Percentiles rank a stretch among this genome's conserved stretches.
phyloP scores from a whole-genome alignment of 2,113 vertebrate species.

The Takifugu flavidus region DNA sequence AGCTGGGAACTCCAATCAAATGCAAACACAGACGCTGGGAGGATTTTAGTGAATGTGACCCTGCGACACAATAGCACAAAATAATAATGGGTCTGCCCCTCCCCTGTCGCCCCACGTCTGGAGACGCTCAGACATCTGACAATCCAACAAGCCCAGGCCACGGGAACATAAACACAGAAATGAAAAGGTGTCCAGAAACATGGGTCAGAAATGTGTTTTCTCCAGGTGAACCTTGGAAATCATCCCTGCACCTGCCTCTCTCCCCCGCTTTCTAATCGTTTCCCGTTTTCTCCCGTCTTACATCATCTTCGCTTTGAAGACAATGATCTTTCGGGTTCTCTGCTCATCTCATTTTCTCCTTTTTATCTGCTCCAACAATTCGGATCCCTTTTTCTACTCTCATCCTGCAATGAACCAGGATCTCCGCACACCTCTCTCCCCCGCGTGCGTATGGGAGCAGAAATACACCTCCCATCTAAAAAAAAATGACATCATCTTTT shows the following conservation, averaged over 20 bases:
- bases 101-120: background rate
- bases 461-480: constrained; percentile 38
- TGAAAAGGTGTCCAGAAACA: no score
- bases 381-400: constrained; percentile 8
- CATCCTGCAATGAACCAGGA: constrained; percentile 33
- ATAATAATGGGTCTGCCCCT: constrained; percentile 12
- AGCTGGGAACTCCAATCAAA: constrained; percentile 33
- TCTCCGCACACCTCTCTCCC: constrained; percentile 50
- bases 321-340: background rate
- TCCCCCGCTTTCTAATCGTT: background rate
- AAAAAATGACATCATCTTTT: constrained; percentile 70
- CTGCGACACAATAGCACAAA: constrained; percentile 30
- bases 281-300: background rate
- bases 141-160: no score
- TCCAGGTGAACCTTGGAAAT: no score
- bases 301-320: background rate
- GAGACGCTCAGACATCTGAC: no score
- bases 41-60: constrained; percentile 26
- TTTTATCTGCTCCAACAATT: constrained; percentile 7
- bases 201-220: no score
- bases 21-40: constrained; percentile 32
- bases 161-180: no score
- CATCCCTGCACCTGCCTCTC: background rate
- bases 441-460: constrained; percentile 49
- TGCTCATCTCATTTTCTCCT: background rate